Evolutionary conservation across 2,113 vertebrate genomes (phyloP), one percentile per base, ranked within the genome.

Genomic region (Poicephalus meyeri): DNA sequence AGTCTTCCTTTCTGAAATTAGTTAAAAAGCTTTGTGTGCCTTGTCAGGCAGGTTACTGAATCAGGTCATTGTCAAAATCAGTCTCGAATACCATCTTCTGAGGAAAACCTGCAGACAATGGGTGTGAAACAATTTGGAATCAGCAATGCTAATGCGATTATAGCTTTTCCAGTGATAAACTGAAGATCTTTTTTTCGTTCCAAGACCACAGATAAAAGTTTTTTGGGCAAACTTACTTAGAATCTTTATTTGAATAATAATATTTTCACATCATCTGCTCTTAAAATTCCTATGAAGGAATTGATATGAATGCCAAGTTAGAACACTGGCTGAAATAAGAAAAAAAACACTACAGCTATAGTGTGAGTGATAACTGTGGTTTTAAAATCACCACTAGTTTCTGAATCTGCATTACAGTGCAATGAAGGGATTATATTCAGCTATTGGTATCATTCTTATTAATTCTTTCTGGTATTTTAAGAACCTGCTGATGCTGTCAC

Each of bases 231-330:
- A 53, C 80, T 72, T 71, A 35, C 15, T 74, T 87, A 47, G 33
- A 68, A 72, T 85, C 16, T 46, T 89, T 41, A 83, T 86, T 77
- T 70, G 20, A 83, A 88, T 80, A 68, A 69, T 37, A 53, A 37
- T n/a, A 47, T 71, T 58, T 94, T 70, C 21, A 35, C 20, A 33
- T 68, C 4, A 58, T 47, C 37, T 76, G 8, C 31, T 77, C 49
- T 80, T 80, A 65, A 88, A 81, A 77, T 70, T 78, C 60, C 29
- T 49, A 10, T 50, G 39, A 76, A 87, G 39, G 7, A 71, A 74
- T 33, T 85, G 7, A 10, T 46, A 17, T 37, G 11, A 90, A 58
- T 53, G 13, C 23, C 46, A 73, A 86, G 5, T 50, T 80, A 73
- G 20, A 63, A 66, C 11, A 28, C 14, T 63, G 4, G 11, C 23